Base-by-base conservation (phyloP, 2,113 vertebrate species). In the Nerophis ophidion region DNA sequence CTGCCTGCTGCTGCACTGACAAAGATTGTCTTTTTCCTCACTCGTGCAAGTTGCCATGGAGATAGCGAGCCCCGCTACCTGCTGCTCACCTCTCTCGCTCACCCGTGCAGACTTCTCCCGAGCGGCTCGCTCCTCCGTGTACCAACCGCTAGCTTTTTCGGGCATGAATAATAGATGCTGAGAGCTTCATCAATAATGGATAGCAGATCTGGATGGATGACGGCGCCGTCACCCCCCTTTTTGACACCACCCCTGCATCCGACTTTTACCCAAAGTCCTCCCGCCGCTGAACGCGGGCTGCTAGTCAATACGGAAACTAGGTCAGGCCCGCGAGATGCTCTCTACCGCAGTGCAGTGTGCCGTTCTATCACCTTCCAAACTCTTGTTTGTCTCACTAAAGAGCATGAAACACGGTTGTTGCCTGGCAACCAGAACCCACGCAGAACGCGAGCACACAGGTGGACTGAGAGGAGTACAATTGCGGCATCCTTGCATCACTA, bases 131-230 rank as follows among this genome's bases (percentile, higher is more conserved):
- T 84, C 85, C 82, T 81, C 76, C 76, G 83, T 87, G 86, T 66
- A 79, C 86, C 57, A 83, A 74, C 75, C 63, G 58, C 83, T 81
- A 84, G 82, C 81, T 86, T 83, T 84, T 84, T 85, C 75, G 80
- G 88, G 82, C 89, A 87, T 90, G 84, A 92, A 90, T 92, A 91
- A 91, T 89, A 83, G 86, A 90, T 68, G 68, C 63, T 80, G 71
- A 75, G 84, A 90, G 89, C 78, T 83, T 65, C 82, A 85, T 88
- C 82, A 86, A 88, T 88, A 88, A 87, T 87, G 63, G 75, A 88
- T 83, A 68, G 51, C 72, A 57, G 77, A 66, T 70, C 57, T 70
- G 71, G 76, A 82, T 75, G 86, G 89, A 88, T 87, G 68, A 74
- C 45, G 71, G 44, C 42, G 5, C 40, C 60, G 76, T 76, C 80